Base-by-base conservation (phyloP, 2,797 vertebrate genomes). In the Schizopygopsis pylzovi region DNA sequence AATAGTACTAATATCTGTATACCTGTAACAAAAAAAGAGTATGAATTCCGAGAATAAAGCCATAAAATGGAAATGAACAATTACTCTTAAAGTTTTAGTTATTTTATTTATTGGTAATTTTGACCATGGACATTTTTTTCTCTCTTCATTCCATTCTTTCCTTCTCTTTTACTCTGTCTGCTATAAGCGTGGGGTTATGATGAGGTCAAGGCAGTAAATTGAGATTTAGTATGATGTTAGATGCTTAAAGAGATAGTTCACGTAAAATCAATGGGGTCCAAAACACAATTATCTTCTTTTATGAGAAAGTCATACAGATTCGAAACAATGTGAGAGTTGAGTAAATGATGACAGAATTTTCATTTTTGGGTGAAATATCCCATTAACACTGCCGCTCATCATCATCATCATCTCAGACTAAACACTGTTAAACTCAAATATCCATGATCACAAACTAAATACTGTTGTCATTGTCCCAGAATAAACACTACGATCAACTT, bases 11-110 rank as follows among this genome's bases (percentile, higher is more conserved):
- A 28, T 61, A 47, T 43, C 56, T 73, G 18, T 47, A 79, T 28
- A 65, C 45, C 59, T 79, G n/a, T 65, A 45, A 79, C 39, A 39
- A 41, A 28, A 47, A 43, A 78, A 43, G 33, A 78, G 33, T 41
- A 20, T 61, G 28, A 78, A 71, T 68, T 43, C 13, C 47, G 43
- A 85, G 47, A 73, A 25, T 61, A 33, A 82, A 88, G 79, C 75
- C 79, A 79, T 82, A 85, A 82, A 78, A 82, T 72, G 47, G 11
- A 59, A 45, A 43, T 45, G 0, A 41, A 68, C 56, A 65, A 3
- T 16, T 68, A 63, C 15, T 72, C n/a, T 59, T 33, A 72, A 43
- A 15, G 1, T 9, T 28, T 61, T 43, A 47, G 3, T 37, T 37
- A 6, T 37, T 67, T 37, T 3, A 37, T 67, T 67, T 37, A 67